A percentile compares a stretch with the other conserved stretches of the same genome.
Conservation (phyloP, 2,797 vertebrate genomes). For the Fistularia commersonii region DNA sequence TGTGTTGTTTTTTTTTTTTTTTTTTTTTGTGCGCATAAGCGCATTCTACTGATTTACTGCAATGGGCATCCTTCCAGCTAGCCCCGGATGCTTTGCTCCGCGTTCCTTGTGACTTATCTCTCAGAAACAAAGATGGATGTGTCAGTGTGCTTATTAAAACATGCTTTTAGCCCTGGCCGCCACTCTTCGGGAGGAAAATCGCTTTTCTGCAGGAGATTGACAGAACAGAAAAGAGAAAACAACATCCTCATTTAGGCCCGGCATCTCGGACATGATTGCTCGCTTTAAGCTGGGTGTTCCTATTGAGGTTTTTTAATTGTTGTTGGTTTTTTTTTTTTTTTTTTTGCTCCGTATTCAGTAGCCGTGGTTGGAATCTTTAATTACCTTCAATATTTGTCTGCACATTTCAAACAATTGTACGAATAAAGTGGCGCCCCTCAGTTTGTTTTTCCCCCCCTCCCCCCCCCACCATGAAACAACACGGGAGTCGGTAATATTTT, state of each 20-base stretch:
- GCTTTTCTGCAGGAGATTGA: slow-evolving; percentile 76
- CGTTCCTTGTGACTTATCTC: slow-evolving; percentile 76
- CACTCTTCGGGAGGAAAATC: slow-evolving; percentile 74
- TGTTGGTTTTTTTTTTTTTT: slow-evolving; percentile 62
- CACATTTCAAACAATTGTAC: slow-evolving; percentile 72
- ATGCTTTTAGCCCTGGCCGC: slow-evolving; percentile 74
- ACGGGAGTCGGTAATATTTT: slow-evolving; percentile 46
- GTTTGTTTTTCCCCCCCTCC: slow-evolving; percentile 37
- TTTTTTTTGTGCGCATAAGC: slow-evolving; percentile 59
- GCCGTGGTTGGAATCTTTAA: slow-evolving; percentile 71
- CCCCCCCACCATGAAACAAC: slow-evolving; percentile 45
- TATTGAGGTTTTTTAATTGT: slow-evolving; percentile 75
- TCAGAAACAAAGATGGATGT: slow-evolving; percentile 78
- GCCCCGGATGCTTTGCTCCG: slow-evolving; percentile 65
- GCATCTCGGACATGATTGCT: slow-evolving; percentile 75
- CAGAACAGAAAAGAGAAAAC: slow-evolving; percentile 74
- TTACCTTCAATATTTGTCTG: slow-evolving; percentile 69
- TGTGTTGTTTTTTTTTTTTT: too few species aligned
- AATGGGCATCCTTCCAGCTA: slow-evolving; percentile 73
- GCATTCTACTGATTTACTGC: slow-evolving; percentile 63
- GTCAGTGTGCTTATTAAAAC: slow-evolving; percentile 80
- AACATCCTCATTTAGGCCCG: slow-evolving; percentile 78
- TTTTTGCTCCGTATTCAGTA: slow-evolving; percentile 59
- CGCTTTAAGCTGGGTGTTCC: slow-evolving; percentile 73
- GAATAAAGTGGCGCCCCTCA: slow-evolving; percentile 60